Percentiles rank a stretch among this genome's conserved stretches.
Conservation (phyloP, 2,888 invertebrate species). For the Lasioglossum calceatum region DNA sequence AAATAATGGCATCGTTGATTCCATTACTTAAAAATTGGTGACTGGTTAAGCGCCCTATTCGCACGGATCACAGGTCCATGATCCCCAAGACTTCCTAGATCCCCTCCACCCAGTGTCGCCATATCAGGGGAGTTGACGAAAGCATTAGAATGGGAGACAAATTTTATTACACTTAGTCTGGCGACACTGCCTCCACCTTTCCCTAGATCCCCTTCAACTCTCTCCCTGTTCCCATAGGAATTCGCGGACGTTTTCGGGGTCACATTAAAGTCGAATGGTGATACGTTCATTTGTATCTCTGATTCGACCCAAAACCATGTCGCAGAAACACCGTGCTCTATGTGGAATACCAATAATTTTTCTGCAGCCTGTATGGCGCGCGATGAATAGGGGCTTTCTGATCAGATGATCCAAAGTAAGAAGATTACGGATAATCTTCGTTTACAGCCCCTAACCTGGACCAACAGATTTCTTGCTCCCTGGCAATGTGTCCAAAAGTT, state of each 20-base stretch:
- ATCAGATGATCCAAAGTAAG: neutral
- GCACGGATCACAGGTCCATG: neutral
- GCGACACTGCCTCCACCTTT: too few relatives aligned
- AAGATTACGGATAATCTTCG: conserved; percentile 11
- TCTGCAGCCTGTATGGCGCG: neutral
- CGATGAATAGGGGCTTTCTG: neutral
- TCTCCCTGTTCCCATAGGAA: neutral
- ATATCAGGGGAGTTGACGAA: too few relatives aligned
- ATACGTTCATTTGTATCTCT: neutral
- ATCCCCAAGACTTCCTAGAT: too few relatives aligned
- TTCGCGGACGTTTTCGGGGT: neutral
- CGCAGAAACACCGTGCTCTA: neutral
- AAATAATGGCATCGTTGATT: neutral
- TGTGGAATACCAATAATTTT: neutral
- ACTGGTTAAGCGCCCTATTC: neutral
- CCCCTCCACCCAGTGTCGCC: too few relatives aligned
- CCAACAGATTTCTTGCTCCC: neutral
- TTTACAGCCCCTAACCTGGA: neutral
- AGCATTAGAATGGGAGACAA: too few relatives aligned
- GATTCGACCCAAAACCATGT: neutral
- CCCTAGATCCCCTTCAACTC: neutral
- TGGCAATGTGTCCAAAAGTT: neutral
- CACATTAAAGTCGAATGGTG: neutral
- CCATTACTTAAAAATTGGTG: neutral
- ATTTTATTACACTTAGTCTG: too few relatives aligned